A percentile compares a stretch with the other conserved stretches of the same genome.
phyloP scores from a whole-genome alignment of 2,797 vertebrate species.

The Triplophysa yarkandensis region DNA sequence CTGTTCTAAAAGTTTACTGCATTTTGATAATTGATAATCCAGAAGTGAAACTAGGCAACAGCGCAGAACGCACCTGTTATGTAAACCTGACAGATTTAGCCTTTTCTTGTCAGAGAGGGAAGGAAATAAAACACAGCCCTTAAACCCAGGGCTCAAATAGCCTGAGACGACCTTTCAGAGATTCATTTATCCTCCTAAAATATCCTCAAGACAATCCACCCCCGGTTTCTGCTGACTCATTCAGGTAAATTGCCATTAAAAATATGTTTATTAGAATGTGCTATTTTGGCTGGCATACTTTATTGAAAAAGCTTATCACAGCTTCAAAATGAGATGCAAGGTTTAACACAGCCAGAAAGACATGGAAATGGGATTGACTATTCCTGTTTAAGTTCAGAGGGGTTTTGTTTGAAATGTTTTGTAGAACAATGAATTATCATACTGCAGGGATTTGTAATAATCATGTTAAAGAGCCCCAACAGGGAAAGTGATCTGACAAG shows the following conservation, averaged over 20 bases:
- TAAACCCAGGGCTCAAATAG: constrained; percentile 8
- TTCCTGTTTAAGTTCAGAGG: neutral
- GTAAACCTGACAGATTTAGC: constrained; percentile 20
- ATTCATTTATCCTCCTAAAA: constrained; percentile 15
- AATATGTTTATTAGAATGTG: neutral
- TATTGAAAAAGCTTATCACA: constrained; percentile 23
- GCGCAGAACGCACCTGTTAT: constrained; percentile 34
- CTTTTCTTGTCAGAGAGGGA: constrained; percentile 37
- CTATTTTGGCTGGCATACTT: constrained; percentile 26
- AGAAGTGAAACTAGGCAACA: constrained; percentile 30
- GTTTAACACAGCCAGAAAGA: constrained; percentile 11
- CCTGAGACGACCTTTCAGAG: neutral
- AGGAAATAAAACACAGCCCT: neutral
- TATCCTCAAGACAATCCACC: constrained; percentile 21
- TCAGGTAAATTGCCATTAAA: constrained; percentile 49
- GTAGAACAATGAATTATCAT: neutral
- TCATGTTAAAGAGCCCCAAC: neutral
- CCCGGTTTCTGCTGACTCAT: constrained; percentile 24
- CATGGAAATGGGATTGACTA: neutral
- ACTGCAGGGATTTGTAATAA: neutral
- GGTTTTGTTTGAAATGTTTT: neutral
- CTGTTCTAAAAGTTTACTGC: constrained; percentile 30
- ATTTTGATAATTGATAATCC: constrained; percentile 33
- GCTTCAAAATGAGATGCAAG: constrained; percentile 29
- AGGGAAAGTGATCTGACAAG: neutral